phyloP scores from a whole-genome alignment of 1,140 invertebrate genomes.

The Pseudobourletiella spinata region DNA sequence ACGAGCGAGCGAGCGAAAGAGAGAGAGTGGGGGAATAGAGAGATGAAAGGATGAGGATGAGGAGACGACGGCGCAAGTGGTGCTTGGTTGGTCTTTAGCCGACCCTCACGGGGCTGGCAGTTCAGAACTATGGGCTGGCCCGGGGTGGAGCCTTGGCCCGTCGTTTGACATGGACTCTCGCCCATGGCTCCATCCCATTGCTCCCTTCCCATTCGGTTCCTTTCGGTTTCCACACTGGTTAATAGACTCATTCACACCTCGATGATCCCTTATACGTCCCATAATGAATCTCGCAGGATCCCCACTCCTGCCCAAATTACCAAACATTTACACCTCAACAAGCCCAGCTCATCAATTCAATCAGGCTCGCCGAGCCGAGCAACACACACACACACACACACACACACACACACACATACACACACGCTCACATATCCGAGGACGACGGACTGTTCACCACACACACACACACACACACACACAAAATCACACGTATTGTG shows the following conservation, averaged over 20 bases:
- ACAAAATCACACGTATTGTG: too few species aligned
- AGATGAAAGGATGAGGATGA: not conserved
- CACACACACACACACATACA: not conserved
- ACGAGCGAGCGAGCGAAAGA: not conserved
- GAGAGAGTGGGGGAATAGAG: not conserved
- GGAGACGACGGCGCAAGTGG: not conserved
- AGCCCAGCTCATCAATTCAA: constrained; percentile 1
- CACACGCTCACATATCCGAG: not conserved
- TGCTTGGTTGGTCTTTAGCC: not conserved
- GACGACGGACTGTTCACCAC: not conserved
- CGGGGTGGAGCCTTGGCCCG: constrained; percentile 1
- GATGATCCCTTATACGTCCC: constrained; percentile 18
- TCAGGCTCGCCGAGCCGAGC: not conserved
- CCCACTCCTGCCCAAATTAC: constrained; percentile 5
- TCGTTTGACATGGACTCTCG: constrained; percentile 7
- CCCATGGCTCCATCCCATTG: constrained; percentile 4
- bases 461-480: not conserved
- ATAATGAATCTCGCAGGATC: constrained; percentile 5
- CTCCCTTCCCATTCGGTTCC: constrained; percentile 11
- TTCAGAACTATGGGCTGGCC: not conserved
- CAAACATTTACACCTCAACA: constrained; percentile 7
- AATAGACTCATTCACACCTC: constrained; percentile 35
- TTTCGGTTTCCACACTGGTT: constrained; percentile 2
- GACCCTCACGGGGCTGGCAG: not conserved
- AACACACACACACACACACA: not conserved